phyloP scores from a whole-genome alignment of 2,888 invertebrate genomes.

The Apamea monoglypha region DNA sequence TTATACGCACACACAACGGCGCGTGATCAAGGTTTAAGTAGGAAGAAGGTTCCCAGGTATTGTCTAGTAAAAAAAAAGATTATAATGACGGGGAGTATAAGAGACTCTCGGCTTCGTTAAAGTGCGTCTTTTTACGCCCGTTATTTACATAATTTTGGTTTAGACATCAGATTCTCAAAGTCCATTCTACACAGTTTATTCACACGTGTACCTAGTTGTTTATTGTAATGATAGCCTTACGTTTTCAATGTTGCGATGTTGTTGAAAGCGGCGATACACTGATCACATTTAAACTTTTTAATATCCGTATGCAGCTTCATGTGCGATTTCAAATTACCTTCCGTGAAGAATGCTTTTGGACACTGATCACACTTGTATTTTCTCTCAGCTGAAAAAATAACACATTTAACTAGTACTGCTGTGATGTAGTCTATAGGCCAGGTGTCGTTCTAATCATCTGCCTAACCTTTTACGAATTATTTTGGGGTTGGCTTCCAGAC shows the following conservation, averaged over 20 bases:
- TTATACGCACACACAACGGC: neutral
- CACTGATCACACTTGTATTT: constrained; percentile 78
- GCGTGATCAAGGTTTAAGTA: neutral
- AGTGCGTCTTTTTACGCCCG: neutral
- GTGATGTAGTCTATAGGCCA: neutral
- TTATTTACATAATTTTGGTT: neutral
- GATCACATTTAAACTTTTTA: constrained; percentile 74
- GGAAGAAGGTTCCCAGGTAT: neutral
- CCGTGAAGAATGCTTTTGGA: constrained; percentile 69
- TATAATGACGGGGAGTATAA: neutral
- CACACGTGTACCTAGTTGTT: neutral
- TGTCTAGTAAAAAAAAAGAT: neutral
- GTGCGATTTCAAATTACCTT: constrained; percentile 64
- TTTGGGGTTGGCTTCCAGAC: neutral
- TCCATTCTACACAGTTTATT: too few species aligned
- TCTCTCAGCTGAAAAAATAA: constrained; percentile 71
- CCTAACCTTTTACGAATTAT: neutral
- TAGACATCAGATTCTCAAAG: neutral
- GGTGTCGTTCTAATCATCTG: neutral
- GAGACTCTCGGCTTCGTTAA: neutral
- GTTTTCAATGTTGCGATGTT: constrained; percentile 59
- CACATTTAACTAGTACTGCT: neutral
- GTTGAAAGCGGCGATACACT: constrained; percentile 75
- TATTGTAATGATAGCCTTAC: constrained; percentile 61
- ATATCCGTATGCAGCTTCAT: constrained; percentile 56